These are phyloP conservation scores for Cnemophilus loriae DNA, from an alignment of 2,113 vertebrate genomes.

Conservation along the genomic window DNA sequence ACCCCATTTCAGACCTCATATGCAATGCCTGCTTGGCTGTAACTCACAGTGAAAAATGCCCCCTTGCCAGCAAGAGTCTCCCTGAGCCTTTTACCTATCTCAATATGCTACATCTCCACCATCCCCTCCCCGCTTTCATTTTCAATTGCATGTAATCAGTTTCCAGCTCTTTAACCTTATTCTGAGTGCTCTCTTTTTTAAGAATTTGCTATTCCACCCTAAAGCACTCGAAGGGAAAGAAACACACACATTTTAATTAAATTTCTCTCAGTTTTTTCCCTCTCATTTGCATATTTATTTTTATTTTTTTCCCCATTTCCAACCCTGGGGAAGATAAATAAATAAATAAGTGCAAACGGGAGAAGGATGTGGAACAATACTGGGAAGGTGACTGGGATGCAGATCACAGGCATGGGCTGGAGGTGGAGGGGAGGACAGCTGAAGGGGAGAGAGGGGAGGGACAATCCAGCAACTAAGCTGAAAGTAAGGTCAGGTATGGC, in stretches of 20 bases:
- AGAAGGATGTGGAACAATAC: conserved; percentile 22
- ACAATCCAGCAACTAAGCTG: background rate
- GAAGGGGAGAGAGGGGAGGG: background rate
- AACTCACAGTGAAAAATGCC: conserved; percentile 42
- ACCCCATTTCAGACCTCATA: background rate
- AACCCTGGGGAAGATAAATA: conserved; percentile 7
- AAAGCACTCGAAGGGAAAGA: conserved; percentile 61
- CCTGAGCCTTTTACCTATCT: conserved; percentile 28
- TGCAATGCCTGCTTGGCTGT: background rate
- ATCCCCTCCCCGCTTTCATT: conserved; percentile 52
- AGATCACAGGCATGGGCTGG: background rate
- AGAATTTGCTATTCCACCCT: conserved; percentile 66
- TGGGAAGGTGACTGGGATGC: conserved; percentile 45
- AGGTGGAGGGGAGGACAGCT: background rate
- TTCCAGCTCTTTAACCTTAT: conserved; percentile 68
- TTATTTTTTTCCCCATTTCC: conserved; percentile 20
- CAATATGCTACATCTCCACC: background rate
- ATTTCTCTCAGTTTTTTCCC: conserved; percentile 37
- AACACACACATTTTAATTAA: conserved; percentile 71
- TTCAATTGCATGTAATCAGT: conserved; percentile 62
- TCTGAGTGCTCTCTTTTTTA: conserved; percentile 61
- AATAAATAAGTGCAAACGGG: conserved; percentile 37
- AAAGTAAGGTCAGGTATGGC: background rate
- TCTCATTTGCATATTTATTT: conserved; percentile 62
- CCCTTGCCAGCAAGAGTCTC: background rate